phyloP scores from a whole-genome alignment of 2,888 invertebrate species.

The Perizoma flavofasciatum region DNA sequence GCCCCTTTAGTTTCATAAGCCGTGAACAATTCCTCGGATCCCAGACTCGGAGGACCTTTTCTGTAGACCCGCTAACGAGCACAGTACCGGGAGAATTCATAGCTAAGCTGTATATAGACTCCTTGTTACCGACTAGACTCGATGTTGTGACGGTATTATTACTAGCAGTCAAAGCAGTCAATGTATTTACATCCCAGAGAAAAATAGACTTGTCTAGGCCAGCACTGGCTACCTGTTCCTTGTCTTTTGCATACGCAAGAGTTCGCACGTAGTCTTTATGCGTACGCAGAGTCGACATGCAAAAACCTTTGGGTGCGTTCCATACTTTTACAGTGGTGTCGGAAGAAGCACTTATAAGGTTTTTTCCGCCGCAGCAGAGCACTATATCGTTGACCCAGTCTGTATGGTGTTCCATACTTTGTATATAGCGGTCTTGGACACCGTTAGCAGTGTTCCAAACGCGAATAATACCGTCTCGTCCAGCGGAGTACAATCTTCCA shows the following conservation, averaged over 20 bases:
- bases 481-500: constrained; percentile 96
- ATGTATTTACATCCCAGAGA: constrained; percentile 99
- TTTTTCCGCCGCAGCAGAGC: constrained; percentile 97
- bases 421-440: constrained; percentile 87
- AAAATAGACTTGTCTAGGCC: constrained; percentile 98
- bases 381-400: constrained; percentile 99
- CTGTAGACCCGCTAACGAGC: constrained; percentile 98
- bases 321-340: constrained; percentile 99
- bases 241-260: constrained; percentile 98
- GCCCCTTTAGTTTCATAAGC: constrained; percentile 97
- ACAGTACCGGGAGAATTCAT: constrained; percentile 99
- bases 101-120: constrained; percentile 98
- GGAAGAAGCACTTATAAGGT: constrained; percentile 99
- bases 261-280: constrained; percentile 99
- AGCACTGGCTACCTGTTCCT: constrained; percentile 98
- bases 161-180: constrained; percentile 98
- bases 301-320: constrained; percentile 99
- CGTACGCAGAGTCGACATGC: constrained; percentile 98
- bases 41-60: constrained; percentile 97
- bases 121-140: constrained; percentile 97
- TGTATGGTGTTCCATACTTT: constrained; percentile 99
- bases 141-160: constrained; percentile 99
- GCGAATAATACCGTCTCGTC: constrained; percentile 98
- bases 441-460: constrained; percentile 90
- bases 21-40: constrained; percentile 98